A percentile compares a stretch with the other conserved stretches of the same genome.
Conservation (phyloP, 2,113 vertebrate species). For the Sylvia atricapilla region DNA sequence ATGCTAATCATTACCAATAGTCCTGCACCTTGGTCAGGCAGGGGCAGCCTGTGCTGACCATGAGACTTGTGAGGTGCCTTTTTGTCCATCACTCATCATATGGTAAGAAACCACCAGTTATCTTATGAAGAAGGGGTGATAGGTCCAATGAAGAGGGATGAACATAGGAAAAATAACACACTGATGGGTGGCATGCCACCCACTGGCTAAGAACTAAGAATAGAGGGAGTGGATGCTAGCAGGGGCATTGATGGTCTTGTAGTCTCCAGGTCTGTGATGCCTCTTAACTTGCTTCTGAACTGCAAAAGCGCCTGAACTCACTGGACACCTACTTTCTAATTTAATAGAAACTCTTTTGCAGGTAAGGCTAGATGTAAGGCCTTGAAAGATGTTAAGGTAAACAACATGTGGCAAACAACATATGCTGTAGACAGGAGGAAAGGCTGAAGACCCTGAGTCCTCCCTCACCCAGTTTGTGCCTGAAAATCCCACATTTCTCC, state of each 20-base stretch:
- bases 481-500: not conserved
- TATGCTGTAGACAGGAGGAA: not conserved
- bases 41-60: not conserved
- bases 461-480: not conserved
- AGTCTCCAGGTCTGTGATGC: not conserved
- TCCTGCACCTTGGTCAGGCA: not conserved
- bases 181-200: not conserved
- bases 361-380: not conserved
- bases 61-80: not conserved
- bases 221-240: not conserved
- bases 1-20: not conserved
- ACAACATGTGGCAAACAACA: not conserved
- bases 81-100: not conserved
- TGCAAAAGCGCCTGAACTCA: not conserved
- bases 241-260: not conserved
- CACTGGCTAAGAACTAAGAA: not conserved
- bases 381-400: not conserved
- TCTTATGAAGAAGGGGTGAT: not conserved
- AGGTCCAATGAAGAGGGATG: not conserved
- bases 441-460: not conserved
- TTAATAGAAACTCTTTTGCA: not conserved
- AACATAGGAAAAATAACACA: not conserved
- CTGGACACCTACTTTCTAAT: not conserved
- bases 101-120: not conserved
- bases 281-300: not conserved